These are phyloP conservation scores for Lathronympha strigana DNA, from an alignment of 2,888 invertebrate genomes.

Conservation along the genomic window DNA sequence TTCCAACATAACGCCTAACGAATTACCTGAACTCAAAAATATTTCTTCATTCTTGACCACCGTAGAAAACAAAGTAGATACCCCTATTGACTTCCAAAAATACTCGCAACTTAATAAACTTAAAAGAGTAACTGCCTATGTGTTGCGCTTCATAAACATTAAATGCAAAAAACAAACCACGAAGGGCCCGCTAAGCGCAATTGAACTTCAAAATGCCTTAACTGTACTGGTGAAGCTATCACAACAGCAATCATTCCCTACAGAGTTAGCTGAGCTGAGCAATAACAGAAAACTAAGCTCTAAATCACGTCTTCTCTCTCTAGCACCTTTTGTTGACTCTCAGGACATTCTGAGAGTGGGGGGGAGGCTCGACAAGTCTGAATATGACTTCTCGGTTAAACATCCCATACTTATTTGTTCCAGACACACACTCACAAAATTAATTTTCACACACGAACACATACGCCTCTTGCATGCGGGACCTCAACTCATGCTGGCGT, in stretches of 20 bases:
- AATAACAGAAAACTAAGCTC: too few relatives aligned
- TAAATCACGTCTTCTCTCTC: too few relatives aligned
- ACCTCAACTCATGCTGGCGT: too few relatives aligned
- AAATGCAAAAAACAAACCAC: conserved; percentile 1
- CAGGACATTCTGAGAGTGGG: too few relatives aligned
- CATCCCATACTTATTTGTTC: background rate
- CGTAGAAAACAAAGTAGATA: background rate
- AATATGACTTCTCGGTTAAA: conserved; percentile 4
- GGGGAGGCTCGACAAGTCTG: background rate
- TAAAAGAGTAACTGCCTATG: background rate
- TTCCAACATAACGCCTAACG: background rate
- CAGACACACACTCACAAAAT: too few relatives aligned
- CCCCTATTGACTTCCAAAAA: background rate
- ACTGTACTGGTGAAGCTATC: background rate
- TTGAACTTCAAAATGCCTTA: background rate
- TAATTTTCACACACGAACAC: too few relatives aligned
- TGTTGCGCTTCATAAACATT: conserved; percentile 1
- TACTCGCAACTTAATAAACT: conserved; percentile 10
- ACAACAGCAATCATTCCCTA: too few relatives aligned
- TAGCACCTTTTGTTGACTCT: too few relatives aligned
- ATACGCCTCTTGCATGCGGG: too few relatives aligned
- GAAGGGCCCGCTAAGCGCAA: background rate
- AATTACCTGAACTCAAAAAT: background rate
- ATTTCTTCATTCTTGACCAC: background rate
- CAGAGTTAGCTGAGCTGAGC: too few relatives aligned